Evolutionary conservation across 2,888 invertebrate species (phyloP), one percentile per base, ranked within the genome.

Genomic region (Dusona sp.): DNA sequence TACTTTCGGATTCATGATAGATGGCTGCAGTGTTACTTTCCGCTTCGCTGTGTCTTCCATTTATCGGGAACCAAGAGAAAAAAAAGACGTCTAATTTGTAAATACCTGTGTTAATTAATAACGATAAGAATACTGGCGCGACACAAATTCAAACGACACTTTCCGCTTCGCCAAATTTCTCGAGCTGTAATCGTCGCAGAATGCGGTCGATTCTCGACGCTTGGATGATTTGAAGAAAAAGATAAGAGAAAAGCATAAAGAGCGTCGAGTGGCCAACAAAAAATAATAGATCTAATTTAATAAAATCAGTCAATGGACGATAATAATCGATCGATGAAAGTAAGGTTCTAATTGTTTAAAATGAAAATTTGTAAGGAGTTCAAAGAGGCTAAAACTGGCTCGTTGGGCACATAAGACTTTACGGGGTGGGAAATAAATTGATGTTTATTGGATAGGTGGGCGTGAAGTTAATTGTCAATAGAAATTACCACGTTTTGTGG

Each of bases 261-360:
- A 38, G 57, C 70, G 79, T 61, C 64, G 72, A 72, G 72, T 73
- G 83, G 83, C 83, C 83, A 25, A 29, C 29, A 29, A 61, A 61
- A 85, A 85, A 74, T 73, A 61, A 57, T 86, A 86, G 51, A 77
- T 83, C 65, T 51, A 75, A 84, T 51, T 22, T 48, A 77, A 85
- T 65, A 65, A 78, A 78, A 73, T 25, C 81, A 83, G 79, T 86
- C 86, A 80, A 86, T 77, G 83, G 61, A 80, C 75, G 77, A 80
- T 61, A 80, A 86, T 86, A 83, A 80, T 86, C 86, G 86, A 83
- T 86, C 79, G 83, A 83, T 72, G 79, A 86, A 83, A 86, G 83
- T 86, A 80, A 86, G 83, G 75, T 86, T 86, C 79, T 86, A 77
- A 83, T 86, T 77, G 83, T 86, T 86, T 86, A 42, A 65, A 67